Percentiles rank a stretch among this genome's conserved stretches.
phyloP scores from a whole-genome alignment of 2,797 vertebrate species.

The Heterohyrax brucei region DNA sequence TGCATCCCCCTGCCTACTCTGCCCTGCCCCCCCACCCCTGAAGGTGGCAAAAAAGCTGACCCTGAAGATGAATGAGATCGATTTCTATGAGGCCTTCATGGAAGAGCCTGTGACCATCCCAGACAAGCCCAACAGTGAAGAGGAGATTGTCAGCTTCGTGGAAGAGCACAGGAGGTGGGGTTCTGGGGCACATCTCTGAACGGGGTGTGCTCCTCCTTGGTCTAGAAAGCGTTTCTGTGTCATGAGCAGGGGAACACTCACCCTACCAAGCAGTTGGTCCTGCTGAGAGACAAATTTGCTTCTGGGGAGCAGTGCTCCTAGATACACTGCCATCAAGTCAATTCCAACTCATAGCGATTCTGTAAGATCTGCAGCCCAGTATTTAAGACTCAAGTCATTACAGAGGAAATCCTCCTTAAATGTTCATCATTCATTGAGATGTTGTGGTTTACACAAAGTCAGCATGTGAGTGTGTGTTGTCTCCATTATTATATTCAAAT shows the following conservation, averaged over 20 bases:
- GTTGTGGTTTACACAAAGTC: background rate
- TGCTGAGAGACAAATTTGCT: background rate
- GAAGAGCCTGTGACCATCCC: slow-evolving; percentile 93
- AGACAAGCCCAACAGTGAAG: slow-evolving; percentile 94
- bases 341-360: too few relatives aligned
- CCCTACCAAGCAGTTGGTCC: background rate
- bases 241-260: background rate
- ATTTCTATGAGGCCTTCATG: slow-evolving; percentile 97
- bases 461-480: background rate
- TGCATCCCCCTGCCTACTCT: background rate
- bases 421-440: background rate
- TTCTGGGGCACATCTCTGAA: background rate
- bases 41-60: slow-evolving; percentile 95
- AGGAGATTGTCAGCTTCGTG: slow-evolving; percentile 94
- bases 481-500: background rate
- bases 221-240: background rate
- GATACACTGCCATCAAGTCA: too few relatives aligned
- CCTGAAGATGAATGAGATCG: slow-evolving; percentile 95
- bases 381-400: background rate
- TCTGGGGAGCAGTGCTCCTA: background rate
- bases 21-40: background rate
- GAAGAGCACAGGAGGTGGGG: slow-evolving; percentile 94
- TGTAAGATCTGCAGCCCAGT: background rate
- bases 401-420: background rate
- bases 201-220: background rate